A percentile compares a stretch with the other conserved stretches of the same genome.
These are phyloP conservation scores for Accipiter virgatus DNA, from an alignment of 2,113 vertebrate species.

Conservation along the genomic window DNA sequence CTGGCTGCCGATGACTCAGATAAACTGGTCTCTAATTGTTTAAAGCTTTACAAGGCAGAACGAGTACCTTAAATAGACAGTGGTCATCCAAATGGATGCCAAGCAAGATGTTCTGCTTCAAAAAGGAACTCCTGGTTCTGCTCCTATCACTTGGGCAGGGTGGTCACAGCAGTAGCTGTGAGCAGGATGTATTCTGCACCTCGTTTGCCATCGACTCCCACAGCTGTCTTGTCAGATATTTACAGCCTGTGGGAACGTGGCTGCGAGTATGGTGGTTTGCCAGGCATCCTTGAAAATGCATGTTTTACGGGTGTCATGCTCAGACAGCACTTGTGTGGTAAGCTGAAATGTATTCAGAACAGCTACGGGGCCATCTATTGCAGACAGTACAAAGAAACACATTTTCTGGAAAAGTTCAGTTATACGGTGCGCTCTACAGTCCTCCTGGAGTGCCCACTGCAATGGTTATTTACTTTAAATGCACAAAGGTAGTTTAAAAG, in stretches of 20 bases:
- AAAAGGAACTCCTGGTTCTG: not conserved
- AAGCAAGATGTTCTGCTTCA: not conserved
- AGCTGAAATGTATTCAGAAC: not conserved
- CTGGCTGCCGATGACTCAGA: not conserved
- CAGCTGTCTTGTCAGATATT: not conserved
- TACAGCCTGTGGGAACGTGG: not conserved
- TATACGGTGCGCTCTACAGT: not conserved
- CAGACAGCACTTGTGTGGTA: not conserved
- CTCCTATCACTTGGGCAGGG: not conserved
- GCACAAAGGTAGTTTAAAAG: not conserved
- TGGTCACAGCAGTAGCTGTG: not conserved
- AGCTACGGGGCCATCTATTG: not conserved
- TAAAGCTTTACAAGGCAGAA: not conserved
- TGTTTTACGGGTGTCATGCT: not conserved
- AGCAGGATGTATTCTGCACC: not conserved
- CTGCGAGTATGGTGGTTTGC: accelerated
- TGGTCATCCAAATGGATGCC: not conserved
- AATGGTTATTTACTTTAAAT: not conserved
- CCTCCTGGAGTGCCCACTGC: not conserved
- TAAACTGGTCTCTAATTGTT: not conserved
- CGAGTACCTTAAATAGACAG: not conserved
- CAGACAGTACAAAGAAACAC: not conserved
- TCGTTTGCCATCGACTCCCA: not conserved
- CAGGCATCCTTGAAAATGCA: not conserved
- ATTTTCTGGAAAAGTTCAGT: not conserved